Percentiles rank a stretch among this genome's conserved stretches.
Evolutionary conservation across 2,797 vertebrate genomes (phyloP).

Genomic region (Melanotaenia maccullochi): DNA sequence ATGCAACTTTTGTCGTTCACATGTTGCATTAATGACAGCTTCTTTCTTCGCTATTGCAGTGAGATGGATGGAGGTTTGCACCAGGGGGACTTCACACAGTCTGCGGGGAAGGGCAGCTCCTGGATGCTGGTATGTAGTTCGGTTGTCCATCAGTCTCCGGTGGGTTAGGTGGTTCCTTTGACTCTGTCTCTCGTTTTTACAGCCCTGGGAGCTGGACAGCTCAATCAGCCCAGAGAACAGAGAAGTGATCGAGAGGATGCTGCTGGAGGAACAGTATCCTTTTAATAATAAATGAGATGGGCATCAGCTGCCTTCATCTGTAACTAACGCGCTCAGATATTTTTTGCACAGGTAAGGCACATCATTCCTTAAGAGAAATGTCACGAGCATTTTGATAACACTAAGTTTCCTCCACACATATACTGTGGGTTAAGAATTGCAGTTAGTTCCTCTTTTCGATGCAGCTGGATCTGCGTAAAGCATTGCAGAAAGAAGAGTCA

Average conservation of each 20-base stretch:
- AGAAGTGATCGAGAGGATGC: conserved; percentile 94
- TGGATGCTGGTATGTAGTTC: conserved; percentile 82
- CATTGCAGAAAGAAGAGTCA: too few species aligned
- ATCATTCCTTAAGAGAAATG: too few species aligned
- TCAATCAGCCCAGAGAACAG: conserved; percentile 96
- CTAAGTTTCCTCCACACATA: too few species aligned
- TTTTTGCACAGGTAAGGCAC: too few species aligned
- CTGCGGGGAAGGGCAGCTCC: conserved; percentile 88
- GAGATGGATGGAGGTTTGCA: conserved; percentile 78
- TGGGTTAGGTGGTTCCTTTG: not conserved
- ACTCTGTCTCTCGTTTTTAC: conserved; percentile 39
- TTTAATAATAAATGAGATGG: not conserved
- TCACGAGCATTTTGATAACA: too few species aligned
- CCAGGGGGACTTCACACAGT: conserved; percentile 89
- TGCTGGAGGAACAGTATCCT: conserved; percentile 99
- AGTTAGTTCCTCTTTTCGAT: too few species aligned
- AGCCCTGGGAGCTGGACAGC: conserved; percentile 96
- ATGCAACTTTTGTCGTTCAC: not conserved
- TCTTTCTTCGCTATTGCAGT: conserved; percentile 69
- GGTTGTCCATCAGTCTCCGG: not conserved
- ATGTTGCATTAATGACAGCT: not conserved
- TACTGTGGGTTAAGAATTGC: too few species aligned
- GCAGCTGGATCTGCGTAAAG: too few species aligned
- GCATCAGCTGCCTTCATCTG: not conserved
- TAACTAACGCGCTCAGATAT: too few species aligned